Evolutionary conservation across 2,888 invertebrate genomes (phyloP).

Genomic region (Prosopocoilus inquinatus): DNA sequence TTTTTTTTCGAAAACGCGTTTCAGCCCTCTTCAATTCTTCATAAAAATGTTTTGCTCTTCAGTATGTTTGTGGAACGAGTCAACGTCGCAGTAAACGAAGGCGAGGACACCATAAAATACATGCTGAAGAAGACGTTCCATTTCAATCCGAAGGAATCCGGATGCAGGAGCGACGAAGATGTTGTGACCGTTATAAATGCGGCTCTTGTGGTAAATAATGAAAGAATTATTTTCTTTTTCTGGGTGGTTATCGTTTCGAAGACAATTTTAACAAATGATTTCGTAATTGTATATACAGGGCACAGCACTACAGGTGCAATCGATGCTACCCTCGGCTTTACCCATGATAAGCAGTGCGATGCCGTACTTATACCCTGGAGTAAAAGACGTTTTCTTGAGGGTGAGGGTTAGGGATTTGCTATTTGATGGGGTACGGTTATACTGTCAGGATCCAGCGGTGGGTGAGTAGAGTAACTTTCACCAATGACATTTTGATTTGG

Average conservation of each 20-base stretch:
- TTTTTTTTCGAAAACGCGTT: too few relatives aligned
- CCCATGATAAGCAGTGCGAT: conserved; percentile 54
- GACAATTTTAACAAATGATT: neutral
- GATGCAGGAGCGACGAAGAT: conserved; percentile 52
- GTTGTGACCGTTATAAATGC: conserved; percentile 58
- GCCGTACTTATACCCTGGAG: conserved; percentile 54
- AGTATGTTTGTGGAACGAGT: conserved; percentile 34
- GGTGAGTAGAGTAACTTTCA: conserved; percentile 42
- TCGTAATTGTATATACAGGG: conserved; percentile 31
- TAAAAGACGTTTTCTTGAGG: conserved; percentile 54
- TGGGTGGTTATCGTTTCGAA: neutral
- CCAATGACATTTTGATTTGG: too few relatives aligned
- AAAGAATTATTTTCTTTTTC: conserved; percentile 6
- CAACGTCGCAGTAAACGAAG: conserved; percentile 40
- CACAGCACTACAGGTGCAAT: conserved; percentile 32
- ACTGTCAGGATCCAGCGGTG: conserved; percentile 53
- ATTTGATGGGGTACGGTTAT: conserved; percentile 58
- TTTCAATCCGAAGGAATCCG: conserved; percentile 56
- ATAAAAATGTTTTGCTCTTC: conserved; percentile 6
- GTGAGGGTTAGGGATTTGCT: conserved; percentile 56
- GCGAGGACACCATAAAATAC: conserved; percentile 59
- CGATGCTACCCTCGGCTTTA: conserved; percentile 39
- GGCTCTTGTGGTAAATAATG: conserved; percentile 55
- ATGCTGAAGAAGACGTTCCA: conserved; percentile 53
- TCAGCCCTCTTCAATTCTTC: too few relatives aligned